Conservation (phyloP, 2,113 vertebrate genomes). For the Pelecanoides urinatrix region DNA sequence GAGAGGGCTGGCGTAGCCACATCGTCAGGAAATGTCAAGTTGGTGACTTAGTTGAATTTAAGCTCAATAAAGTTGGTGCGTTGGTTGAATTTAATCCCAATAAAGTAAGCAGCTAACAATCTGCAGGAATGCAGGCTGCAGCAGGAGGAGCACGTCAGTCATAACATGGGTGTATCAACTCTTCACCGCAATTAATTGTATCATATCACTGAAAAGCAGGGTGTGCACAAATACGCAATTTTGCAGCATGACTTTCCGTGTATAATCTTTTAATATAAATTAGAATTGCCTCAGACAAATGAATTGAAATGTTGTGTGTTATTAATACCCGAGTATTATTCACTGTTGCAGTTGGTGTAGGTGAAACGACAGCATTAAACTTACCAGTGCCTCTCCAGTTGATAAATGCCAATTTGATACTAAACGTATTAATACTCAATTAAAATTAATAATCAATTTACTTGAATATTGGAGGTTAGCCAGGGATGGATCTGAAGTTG, state of each 20-base stretch:
- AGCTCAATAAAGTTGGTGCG: not conserved
- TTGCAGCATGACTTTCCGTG: not conserved
- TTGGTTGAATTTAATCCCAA: not conserved
- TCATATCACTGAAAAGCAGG: not conserved
- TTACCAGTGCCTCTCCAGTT: slow-evolving; percentile 40
- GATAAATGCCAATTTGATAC: slow-evolving; percentile 16
- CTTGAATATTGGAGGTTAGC: slow-evolving; percentile 54
- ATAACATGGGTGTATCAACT: not conserved
- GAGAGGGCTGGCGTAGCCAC: slow-evolving; percentile 34
- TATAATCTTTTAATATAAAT: slow-evolving; percentile 7
- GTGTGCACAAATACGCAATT: not conserved
- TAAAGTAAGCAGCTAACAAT: not conserved
- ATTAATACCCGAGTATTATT: slow-evolving; percentile 31
- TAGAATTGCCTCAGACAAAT: not conserved
- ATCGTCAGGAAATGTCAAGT: slow-evolving; percentile 25
- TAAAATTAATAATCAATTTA: slow-evolving; percentile 58
- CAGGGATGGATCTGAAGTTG: slow-evolving; percentile 52
- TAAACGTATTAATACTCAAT: slow-evolving; percentile 27
- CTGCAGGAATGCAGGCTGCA: slow-evolving; percentile 8
- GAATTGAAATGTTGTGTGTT: not conserved
- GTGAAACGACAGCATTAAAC: not conserved
- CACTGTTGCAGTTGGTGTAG: not conserved
- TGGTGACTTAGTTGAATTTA: not conserved
- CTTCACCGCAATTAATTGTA: not conserved
- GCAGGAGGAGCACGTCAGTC: not conserved